phyloP scores from a whole-genome alignment of 37 sponge, comb jelly and placozoan species.

The Halisarca cf. caerulea region DNA sequence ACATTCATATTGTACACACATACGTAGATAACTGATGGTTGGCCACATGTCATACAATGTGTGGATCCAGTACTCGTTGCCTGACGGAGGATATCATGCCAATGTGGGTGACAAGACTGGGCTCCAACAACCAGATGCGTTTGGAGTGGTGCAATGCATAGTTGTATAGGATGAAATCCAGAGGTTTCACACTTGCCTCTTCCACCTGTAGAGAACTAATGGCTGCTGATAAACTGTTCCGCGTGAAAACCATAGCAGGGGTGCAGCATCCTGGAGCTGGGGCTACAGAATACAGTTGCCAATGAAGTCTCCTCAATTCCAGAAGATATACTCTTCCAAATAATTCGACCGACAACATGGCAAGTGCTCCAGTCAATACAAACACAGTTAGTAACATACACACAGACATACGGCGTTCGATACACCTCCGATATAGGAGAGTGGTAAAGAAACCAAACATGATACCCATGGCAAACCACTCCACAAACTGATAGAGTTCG shows the following conservation, averaged over 20 bases:
- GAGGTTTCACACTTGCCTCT: background rate
- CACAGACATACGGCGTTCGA: background rate
- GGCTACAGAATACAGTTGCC: background rate
- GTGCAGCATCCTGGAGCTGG: slow-evolving; percentile 9
- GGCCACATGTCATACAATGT: background rate
- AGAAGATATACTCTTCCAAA: background rate
- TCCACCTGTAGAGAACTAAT: background rate
- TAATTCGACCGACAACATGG: background rate
- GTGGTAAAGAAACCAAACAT: background rate
- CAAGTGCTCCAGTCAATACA: background rate
- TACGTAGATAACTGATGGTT: too few relatives aligned
- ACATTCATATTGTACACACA: too few relatives aligned
- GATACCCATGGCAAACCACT: background rate
- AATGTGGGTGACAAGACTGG: background rate
- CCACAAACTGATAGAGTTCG: background rate
- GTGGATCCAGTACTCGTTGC: background rate
- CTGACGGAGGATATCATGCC: background rate
- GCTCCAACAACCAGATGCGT: background rate
- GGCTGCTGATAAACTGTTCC: background rate
- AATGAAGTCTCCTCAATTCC: background rate
- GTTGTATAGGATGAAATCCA: slow-evolving; percentile 1
- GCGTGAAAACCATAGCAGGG: background rate
- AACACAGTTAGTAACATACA: background rate
- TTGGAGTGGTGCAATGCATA: background rate
- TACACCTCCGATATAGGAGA: background rate